Evolutionary conservation across 2,797 vertebrate genomes (phyloP), one percentile per base, ranked within the genome.

Genomic region (Acanthiza pusilla): DNA sequence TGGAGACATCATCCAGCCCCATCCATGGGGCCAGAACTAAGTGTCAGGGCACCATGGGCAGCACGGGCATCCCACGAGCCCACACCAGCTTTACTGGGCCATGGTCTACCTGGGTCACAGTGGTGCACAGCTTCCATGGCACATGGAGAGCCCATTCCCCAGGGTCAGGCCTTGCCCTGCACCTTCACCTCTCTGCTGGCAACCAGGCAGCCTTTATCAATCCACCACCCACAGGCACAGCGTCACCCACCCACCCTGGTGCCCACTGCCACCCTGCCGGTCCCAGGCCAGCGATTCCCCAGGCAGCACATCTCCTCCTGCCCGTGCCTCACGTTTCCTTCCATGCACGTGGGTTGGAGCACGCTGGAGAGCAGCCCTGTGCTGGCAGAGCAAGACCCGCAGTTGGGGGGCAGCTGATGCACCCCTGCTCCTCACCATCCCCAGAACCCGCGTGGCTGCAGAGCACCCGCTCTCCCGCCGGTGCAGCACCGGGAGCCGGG

Each of bases 11-110:
- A 57, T 27, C 55, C 13, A 26, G 45, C 53, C 42, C 6, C 1
- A 14, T 14, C 26, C 20, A 0, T 2, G 60, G 23, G 40, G 62
- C 20, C 77, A 27, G 42, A 71, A 23, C 23, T 4, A 14, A 67
- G 50, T 6, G 10, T 26, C 29, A 2, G 0, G 58, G 71, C 40
- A 30, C 9, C 19, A 1, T 0, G 4, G 48, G 60, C 72, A 57
- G 12, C 50, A 23, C 2, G 1, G 8, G 26, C 18, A 1, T 6
- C 48, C 58, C 26, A 7, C 1, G 6, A 20, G 21, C 43, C 47
- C 16, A 0, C 2, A 0, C 5, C 0, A 0, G 13, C 6, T 14
- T 32, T 27, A 23, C 53, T 2, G 54, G 29, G 48, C 38, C 13
- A 0, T 2, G 32, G 9, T 36, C 7, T 38, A 38, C 70, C 48